Base-by-base conservation (phyloP, 2,888 invertebrate genomes). In the Syrista parreyssii region DNA sequence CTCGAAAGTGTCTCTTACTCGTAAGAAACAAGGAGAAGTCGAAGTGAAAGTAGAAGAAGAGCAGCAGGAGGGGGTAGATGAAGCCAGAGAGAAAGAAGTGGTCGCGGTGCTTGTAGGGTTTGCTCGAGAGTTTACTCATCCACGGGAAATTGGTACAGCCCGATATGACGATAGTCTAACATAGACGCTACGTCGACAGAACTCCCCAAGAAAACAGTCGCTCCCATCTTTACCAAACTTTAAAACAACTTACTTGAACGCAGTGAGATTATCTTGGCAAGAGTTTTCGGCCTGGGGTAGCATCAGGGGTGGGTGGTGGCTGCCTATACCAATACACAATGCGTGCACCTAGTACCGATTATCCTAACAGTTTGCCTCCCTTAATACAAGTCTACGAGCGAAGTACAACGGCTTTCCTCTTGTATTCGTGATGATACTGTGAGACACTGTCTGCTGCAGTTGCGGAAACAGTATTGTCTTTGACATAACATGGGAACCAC, bases 211-310 rank as follows among this genome's bases (percentile, higher is more conserved):
- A 79, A 78, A 78, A 79, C 76, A 78, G 78, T 78, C 78, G 74
- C 77, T 74, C 76, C 34, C 73, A 77, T 80, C 78, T 82, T 79
- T 78, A 74, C 40, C 69, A 79, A 82, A 82, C 79, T 82, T 81
- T 82, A 73, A 76, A 80, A 78, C 79, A 76, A 79, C 79, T 73
- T 71, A 78, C 79, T 81, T 74, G 71, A 9, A 9, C 12, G 30
- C 71, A 32, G 76, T 72, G 78, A 79, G 79, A 82, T 82, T 80
- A 81, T 82, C 80, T 81, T 78, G 74, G 78, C 74, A 73, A 80
- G 80, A 23, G 33, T 33, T 33, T 33, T 33, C 4, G 33, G 33
- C 4, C 33, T n/a, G n/a, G n/a, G n/a, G n/a, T n/a, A n/a, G n/a
- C n/a, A n/a, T n/a, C n/a, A n/a, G n/a, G n/a, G n/a, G n/a, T n/a